Conservation (phyloP, 2,113 vertebrate species). For the Leucoraja erinaceus region DNA sequence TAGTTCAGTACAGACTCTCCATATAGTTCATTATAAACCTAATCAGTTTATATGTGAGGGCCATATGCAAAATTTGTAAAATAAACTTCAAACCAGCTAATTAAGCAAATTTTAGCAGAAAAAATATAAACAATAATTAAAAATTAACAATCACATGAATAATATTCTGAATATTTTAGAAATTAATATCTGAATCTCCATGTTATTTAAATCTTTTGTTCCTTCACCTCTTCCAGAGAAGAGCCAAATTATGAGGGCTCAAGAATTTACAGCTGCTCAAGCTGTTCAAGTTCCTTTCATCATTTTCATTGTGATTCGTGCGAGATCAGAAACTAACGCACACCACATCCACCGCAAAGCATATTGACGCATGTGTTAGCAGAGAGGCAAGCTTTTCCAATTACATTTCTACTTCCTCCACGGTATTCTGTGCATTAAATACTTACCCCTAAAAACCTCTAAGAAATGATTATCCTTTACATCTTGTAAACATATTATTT, state of each 20-base stretch:
- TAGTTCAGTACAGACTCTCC: neutral
- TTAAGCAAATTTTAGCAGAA: neutral
- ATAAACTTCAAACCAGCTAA: neutral
- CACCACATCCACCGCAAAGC: neutral
- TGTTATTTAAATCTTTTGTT: neutral
- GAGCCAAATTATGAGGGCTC: neutral
- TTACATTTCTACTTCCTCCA: neutral
- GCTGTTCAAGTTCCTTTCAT: neutral
- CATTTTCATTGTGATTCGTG: neutral
- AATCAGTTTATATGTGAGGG: neutral
- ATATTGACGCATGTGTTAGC: neutral
- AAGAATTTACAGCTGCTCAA: neutral
- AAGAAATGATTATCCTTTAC: neutral
- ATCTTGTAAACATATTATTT: neutral
- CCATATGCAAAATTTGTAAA: neutral
- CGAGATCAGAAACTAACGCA: neutral
- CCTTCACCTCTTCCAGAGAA: neutral
- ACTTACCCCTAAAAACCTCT: neutral
- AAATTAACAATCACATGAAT: neutral
- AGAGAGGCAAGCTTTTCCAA: neutral
- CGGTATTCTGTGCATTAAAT: neutral
- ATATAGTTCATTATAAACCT: neutral
- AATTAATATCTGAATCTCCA: neutral
- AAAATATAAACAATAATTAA: neutral
- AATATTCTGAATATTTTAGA: constrained; percentile 11